Percentiles rank a stretch among this genome's conserved stretches.
Conservation (phyloP, 1,140 invertebrate species). For the Heliconius melpomene region DNA sequence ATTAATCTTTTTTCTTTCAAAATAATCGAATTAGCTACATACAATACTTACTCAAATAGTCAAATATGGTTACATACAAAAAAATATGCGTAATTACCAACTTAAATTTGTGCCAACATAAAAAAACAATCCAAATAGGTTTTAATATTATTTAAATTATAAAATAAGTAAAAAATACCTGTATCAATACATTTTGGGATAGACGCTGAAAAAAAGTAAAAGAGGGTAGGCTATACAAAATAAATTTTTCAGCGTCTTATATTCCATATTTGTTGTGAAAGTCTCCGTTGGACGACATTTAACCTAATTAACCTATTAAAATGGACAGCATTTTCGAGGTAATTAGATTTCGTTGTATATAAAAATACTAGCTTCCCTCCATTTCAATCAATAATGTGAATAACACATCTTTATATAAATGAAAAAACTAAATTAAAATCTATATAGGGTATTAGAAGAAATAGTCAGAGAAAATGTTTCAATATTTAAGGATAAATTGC, state of each 20-base stretch:
- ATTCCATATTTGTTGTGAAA: background rate
- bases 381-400: background rate
- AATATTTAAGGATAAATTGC: too few relatives aligned
- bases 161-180: too few relatives aligned
- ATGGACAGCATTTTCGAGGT: background rate
- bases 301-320: background rate
- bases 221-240: constrained; percentile 2
- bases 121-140: too few relatives aligned
- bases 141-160: too few relatives aligned
- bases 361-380: background rate
- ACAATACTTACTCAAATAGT: too few relatives aligned
- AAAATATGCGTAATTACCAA: too few relatives aligned
- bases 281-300: background rate
- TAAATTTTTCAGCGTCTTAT: background rate
- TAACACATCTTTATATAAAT: background rate
- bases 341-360: background rate
- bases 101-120: too few relatives aligned
- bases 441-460: background rate
- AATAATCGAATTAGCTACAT: too few relatives aligned
- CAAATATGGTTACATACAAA: too few relatives aligned
- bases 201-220: background rate
- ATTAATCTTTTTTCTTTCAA: too few relatives aligned
- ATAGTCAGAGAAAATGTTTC: background rate
- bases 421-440: background rate
- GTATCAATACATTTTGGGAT: too few relatives aligned